Conservation (phyloP, 1,140 invertebrate genomes). For the Mesaphorura yosii region DNA sequence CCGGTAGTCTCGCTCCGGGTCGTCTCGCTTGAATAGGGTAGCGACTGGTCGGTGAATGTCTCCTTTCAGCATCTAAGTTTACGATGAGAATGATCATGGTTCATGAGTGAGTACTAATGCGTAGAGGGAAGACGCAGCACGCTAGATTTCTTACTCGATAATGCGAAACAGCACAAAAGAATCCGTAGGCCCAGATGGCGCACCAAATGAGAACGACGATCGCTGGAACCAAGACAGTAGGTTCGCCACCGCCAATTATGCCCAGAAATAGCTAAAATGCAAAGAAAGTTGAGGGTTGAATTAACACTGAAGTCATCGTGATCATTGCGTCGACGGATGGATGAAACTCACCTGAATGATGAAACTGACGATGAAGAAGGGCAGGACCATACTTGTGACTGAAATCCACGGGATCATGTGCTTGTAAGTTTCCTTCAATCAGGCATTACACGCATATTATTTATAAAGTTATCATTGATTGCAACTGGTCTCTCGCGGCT, state of each 20-base stretch:
- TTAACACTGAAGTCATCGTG: not conserved
- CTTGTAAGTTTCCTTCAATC: slow-evolving; percentile 28
- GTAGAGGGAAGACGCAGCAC: not conserved
- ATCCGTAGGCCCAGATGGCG: slow-evolving; percentile 27
- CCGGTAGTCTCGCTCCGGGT: too few relatives aligned
- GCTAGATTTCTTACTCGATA: slow-evolving; percentile 23
- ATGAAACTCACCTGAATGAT: slow-evolving; percentile 20
- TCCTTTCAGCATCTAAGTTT: slow-evolving; percentile 27
- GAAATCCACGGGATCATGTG: slow-evolving; percentile 32
- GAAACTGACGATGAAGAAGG: slow-evolving; percentile 24
- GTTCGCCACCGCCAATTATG: slow-evolving; percentile 18
- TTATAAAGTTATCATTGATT: too few relatives aligned
- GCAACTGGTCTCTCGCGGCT: too few relatives aligned
- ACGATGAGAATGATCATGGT: not conserved
- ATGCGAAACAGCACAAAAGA: slow-evolving; percentile 29
- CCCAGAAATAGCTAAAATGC: slow-evolving; percentile 23
- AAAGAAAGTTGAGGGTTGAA: not conserved
- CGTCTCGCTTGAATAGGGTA: too few relatives aligned
- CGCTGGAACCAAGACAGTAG: slow-evolving; percentile 22
- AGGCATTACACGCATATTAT: not conserved
- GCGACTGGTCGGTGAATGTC: slow-evolving; percentile 29
- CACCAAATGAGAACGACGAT: slow-evolving; percentile 30
- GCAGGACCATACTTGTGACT: slow-evolving; percentile 20
- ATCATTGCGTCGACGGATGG: not conserved
- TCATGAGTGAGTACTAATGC: not conserved